Base-by-base conservation (phyloP, 2,888 invertebrate genomes). In the Andrena hattorfiana region DNA sequence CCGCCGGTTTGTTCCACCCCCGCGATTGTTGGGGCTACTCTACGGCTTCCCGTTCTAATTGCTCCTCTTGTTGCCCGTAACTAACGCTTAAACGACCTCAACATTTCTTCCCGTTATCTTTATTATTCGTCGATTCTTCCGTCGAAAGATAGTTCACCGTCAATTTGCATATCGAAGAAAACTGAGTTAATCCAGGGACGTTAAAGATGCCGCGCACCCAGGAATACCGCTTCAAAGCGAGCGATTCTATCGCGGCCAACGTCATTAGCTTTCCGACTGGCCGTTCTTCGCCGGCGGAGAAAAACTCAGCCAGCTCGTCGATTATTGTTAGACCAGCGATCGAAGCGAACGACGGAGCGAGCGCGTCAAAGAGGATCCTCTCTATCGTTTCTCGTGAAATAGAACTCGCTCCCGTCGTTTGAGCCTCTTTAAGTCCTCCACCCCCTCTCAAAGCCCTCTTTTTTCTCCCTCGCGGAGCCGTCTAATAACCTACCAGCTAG, bases 11-110 rank as follows among this genome's bases (percentile, higher is more conserved):
- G 85, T 79, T 66, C 78, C 77, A 59, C 70, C 85, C 67, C 70
- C 86, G 73, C 68, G 77, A 86, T 82, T 82, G 81, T 80, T 73
- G 82, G 75, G 86, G 73, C 81, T 80, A 74, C 59, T 48, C 28
- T 86, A 87, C 75, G 87, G 88, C 86, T 87, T 87, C 87, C 64
- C 60, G 30, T 74, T 78, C 80, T 88, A 86, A 87, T 88, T 84
- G 87, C 83, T 69, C 54, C 75, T 79, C 69, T 66, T 79, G 83
- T 84, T 84, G 73, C 51, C 32, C 49, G 60, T 76, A 82, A 78
- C 77, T 73, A 74, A 78, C 77, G 62, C 63, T 70, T 74, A 82
- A 84, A 56, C 69, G 68, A 78, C 69, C 51, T 60, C n/a, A 60
- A 60, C 77, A 77, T 77, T 82, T 32, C 60, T 70, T 51, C 8